Conservation (phyloP, 2,888 invertebrate species). For the Aphodius granarius region DNA sequence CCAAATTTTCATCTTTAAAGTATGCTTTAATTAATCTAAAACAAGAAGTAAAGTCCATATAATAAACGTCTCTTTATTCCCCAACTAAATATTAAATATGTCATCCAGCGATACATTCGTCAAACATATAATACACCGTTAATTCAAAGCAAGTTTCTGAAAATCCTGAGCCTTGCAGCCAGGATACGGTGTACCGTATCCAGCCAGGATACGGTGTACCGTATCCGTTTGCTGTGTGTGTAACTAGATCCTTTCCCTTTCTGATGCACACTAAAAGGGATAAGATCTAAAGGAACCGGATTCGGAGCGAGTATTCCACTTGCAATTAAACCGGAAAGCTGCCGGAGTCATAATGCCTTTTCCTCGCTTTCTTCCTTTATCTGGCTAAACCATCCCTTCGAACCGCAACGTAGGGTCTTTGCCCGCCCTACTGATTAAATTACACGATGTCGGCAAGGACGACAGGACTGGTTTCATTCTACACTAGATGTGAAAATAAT, state of each 20-base stretch:
- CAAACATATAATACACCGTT: neutral
- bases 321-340: neutral
- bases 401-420: neutral
- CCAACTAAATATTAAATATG: too few relatives aligned
- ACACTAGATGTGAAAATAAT: neutral
- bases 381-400: neutral
- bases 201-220: neutral
- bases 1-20: too few relatives aligned
- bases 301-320: neutral
- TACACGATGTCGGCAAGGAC: neutral
- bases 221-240: neutral
- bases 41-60: too few relatives aligned
- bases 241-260: neutral
- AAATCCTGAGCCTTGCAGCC: neutral
- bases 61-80: too few relatives aligned
- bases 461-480: neutral
- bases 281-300: neutral
- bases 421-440: neutral
- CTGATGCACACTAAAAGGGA: neutral
- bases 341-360: neutral
- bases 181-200: neutral
- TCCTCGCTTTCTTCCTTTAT: neutral
- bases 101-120: too few relatives aligned
- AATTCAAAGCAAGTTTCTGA: neutral
- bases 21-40: too few relatives aligned